Evolutionary conservation across 2,797 vertebrate species (phyloP).

Genomic region (Hapalemur alaotrensis): DNA sequence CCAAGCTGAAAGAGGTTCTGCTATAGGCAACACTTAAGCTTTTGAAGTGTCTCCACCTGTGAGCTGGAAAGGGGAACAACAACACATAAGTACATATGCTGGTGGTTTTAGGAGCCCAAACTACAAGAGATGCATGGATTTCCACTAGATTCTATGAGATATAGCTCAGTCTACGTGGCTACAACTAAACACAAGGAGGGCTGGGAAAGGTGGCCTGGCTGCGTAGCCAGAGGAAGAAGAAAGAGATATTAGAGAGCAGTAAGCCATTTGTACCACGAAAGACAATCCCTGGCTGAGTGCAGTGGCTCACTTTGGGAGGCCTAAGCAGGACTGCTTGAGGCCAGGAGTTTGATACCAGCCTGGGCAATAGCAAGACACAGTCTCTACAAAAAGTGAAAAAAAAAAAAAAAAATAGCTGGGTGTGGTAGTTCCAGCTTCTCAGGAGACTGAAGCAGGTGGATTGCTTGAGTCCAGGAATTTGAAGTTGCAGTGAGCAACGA

Average conservation of each 20-base stretch:
- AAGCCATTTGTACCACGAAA: not conserved
- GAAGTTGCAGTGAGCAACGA: not conserved
- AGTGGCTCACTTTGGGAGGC: not conserved
- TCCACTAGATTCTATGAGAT: not conserved
- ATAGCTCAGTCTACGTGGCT: not conserved
- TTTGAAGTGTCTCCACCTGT: not conserved
- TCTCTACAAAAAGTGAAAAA: too few relatives aligned
- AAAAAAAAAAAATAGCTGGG: too few relatives aligned
- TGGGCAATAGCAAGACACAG: not conserved
- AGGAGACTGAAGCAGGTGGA: not conserved
- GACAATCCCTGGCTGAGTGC: not conserved
- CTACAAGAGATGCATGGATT: not conserved
- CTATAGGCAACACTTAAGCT: not conserved
- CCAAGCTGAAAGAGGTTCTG: not conserved
- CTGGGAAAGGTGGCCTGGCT: not conserved
- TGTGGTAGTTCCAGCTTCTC: not conserved
- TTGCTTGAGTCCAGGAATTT: not conserved
- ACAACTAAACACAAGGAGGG: not conserved
- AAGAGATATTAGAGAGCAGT: not conserved
- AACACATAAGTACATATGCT: not conserved
- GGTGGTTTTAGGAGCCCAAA: not conserved
- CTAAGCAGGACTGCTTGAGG: not conserved
- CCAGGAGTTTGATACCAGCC: not conserved
- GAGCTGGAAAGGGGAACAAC: not conserved
- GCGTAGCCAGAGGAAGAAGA: not conserved